Conservation (phyloP, 53 echinoderm and acorn worm species). For the Holothuria scabra region DNA sequence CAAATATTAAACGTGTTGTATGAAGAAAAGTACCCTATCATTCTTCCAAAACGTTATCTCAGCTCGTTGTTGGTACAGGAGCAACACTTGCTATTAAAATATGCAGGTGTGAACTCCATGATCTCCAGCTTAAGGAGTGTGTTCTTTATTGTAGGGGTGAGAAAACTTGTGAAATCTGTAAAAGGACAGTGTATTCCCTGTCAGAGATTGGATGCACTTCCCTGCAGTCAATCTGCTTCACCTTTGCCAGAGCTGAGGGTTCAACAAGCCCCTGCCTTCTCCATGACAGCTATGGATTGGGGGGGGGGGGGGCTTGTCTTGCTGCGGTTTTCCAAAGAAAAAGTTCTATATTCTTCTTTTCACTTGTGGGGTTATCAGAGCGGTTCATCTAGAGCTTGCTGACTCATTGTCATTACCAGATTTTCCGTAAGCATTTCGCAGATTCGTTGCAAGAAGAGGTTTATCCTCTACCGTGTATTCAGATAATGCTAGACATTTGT, state of each 20-base stretch:
- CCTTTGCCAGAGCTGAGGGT: slow-evolving; percentile 6
- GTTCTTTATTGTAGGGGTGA: not conserved
- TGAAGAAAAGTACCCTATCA: not conserved
- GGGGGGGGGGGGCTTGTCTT: not conserved
- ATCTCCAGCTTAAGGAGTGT: not conserved
- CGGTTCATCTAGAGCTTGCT: slow-evolving; percentile 30
- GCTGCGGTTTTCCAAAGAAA: not conserved
- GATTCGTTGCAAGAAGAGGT: slow-evolving; percentile 28
- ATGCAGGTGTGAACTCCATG: not conserved
- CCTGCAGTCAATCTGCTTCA: slow-evolving; percentile 21
- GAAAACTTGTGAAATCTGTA: not conserved
- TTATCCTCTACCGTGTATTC: slow-evolving; percentile 32
- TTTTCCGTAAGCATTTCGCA: slow-evolving; percentile 1
- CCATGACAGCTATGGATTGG: not conserved
- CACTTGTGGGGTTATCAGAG: slow-evolving; percentile 35
- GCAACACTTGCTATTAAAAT: not conserved
- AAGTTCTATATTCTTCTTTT: slow-evolving; percentile 21
- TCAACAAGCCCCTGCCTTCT: not conserved
- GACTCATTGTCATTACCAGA: slow-evolving; percentile 33
- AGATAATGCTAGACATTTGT: slow-evolving; percentile 46
- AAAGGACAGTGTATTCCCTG: not conserved
- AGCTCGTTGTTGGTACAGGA: not conserved
- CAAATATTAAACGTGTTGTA: not conserved
- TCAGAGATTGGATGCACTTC: not conserved
- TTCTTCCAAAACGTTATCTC: not conserved